A percentile compares a stretch with the other conserved stretches of the same genome.
Conservation (phyloP, 2,113 vertebrate genomes). For the Verasper variegatus region DNA sequence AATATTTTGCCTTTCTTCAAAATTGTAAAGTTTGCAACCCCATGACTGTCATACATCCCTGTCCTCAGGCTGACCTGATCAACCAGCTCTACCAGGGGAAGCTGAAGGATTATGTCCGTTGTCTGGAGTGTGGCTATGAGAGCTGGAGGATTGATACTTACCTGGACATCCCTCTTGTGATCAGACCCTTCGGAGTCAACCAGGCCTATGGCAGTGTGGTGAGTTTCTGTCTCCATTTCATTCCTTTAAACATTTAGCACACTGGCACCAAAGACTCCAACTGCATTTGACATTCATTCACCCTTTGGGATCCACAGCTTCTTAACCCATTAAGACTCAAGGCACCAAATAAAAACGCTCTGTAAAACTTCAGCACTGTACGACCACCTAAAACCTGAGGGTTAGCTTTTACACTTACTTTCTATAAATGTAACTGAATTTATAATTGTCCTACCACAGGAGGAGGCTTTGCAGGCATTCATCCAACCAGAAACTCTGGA, state of each 20-base stretch:
- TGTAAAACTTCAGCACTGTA: not conserved
- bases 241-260: constrained; percentile 3
- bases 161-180: constrained; percentile 98
- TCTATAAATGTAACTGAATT: constrained; percentile 1
- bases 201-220: constrained; percentile 98
- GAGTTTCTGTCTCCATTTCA: constrained; percentile 75
- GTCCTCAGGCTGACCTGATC: constrained; percentile 95
- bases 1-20: not conserved
- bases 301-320: not conserved
- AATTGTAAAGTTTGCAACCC: not conserved
- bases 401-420: not conserved
- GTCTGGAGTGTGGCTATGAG: constrained; percentile 97
- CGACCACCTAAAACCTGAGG: no score
- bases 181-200: constrained; percentile 95
- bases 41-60: constrained; percentile 46
- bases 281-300: constrained; percentile 8
- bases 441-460: constrained; percentile 77
- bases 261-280: not conserved
- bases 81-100: constrained; percentile 99
- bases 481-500: constrained; percentile 98
- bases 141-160: constrained; percentile 98
- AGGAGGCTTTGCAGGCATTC: constrained; percentile 98
- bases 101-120: constrained; percentile 98
- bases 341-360: no score
- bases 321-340: not conserved